Percentiles rank a stretch among this genome's conserved stretches.
Evolutionary conservation across 2,888 invertebrate species (phyloP).

Genomic region (Macroteleia sp.): DNA sequence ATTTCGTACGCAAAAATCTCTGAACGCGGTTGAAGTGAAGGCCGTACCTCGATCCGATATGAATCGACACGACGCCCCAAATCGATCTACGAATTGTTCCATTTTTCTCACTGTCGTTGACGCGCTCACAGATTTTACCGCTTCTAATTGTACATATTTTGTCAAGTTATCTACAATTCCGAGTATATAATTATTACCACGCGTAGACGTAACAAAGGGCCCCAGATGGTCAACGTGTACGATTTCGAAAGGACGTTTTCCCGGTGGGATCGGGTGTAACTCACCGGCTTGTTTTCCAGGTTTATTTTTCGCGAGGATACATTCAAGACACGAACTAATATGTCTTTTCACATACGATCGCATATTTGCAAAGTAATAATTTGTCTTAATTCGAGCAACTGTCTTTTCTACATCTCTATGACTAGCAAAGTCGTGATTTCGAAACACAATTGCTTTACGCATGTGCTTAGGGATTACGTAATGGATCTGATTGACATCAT

Average conservation of each 20-base stretch:
- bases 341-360: conserved; percentile 59
- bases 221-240: conserved; percentile 65
- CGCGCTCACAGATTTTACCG: too few relatives aligned
- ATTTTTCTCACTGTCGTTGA: conserved; percentile 4
- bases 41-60: conserved; percentile 65
- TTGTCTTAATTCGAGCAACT: conserved; percentile 22
- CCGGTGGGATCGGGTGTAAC: conserved; percentile 64
- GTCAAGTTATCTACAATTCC: conserved; percentile 62
- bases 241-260: conserved; percentile 49
- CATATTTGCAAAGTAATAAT: conserved; percentile 63
- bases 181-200: conserved; percentile 52
- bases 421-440: conserved; percentile 25
- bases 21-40: conserved; percentile 44
- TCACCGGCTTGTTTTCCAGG: too few relatives aligned
- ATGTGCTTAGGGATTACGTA: conserved; percentile 10
- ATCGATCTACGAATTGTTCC: conserved; percentile 48
- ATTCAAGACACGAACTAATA: conserved; percentile 64
- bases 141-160: conserved; percentile 26
- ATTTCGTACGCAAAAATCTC: conserved; percentile 32
- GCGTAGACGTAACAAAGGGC: conserved; percentile 56
- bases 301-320: conserved; percentile 36
- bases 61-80: conserved; percentile 58
- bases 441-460: conserved; percentile 36
- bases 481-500: too few relatives aligned
- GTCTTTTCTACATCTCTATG: conserved; percentile 64